phyloP scores from a whole-genome alignment of 1,140 invertebrate species.

The Cepaea nemoralis region DNA sequence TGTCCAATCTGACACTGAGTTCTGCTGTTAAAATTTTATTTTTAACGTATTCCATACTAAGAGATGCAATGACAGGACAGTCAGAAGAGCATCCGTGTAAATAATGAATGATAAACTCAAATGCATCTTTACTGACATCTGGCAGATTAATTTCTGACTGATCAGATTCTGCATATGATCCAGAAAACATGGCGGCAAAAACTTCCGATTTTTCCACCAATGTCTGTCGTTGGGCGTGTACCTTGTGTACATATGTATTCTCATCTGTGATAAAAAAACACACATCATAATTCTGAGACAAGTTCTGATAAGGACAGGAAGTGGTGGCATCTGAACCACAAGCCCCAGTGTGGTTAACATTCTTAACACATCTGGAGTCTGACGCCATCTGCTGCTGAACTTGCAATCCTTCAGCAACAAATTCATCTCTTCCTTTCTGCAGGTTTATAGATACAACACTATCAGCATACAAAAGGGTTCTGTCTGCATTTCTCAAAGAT shows the following conservation, averaged over 20 bases:
- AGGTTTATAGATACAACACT: neutral
- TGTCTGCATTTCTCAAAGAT: neutral
- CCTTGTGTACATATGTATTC: neutral
- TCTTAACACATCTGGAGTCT: neutral
- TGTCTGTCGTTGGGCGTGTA: constrained; percentile 38
- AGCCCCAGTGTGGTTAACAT: neutral
- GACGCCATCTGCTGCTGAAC: neutral
- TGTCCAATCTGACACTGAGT: neutral
- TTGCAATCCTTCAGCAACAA: neutral
- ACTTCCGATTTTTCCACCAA: constrained; percentile 50
- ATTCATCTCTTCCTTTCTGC: neutral
- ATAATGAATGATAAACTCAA: constrained; percentile 49
- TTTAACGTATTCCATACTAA: neutral
- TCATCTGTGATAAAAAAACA: neutral
- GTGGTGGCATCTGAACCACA: neutral
- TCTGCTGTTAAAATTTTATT: neutral
- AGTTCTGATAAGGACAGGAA: neutral
- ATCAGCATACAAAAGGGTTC: neutral
- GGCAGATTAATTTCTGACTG: constrained; percentile 45
- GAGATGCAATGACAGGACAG: constrained; percentile 35
- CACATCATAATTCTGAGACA: neutral
- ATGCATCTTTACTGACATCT: constrained; percentile 42
- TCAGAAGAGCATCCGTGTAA: constrained; percentile 49
- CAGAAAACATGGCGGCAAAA: constrained; percentile 58
- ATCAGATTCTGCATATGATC: constrained; percentile 52